These are phyloP conservation scores for Asarcornis scutulata DNA, from an alignment of 2,113 vertebrate species.

Conservation along the genomic window DNA sequence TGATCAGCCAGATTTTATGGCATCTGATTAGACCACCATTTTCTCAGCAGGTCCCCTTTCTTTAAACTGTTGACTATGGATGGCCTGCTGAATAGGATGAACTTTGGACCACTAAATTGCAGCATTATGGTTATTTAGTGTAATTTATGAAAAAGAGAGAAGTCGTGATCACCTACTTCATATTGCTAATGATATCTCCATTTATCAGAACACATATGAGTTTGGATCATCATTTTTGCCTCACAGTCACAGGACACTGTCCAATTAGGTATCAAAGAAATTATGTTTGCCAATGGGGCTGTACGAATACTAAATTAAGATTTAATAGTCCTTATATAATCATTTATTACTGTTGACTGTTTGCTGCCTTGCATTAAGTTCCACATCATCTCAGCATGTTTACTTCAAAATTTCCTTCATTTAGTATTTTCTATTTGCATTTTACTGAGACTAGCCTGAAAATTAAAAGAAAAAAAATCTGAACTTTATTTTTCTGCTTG, in stretches of 20 bases:
- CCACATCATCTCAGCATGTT: conserved; percentile 22
- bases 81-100: conserved; percentile 91
- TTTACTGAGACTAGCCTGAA: conserved; percentile 14
- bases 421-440: conserved; percentile 27
- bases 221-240: conserved; percentile 72
- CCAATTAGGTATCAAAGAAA: conserved; percentile 71
- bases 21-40: conserved; percentile 99
- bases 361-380: conserved; percentile 53
- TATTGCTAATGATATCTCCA: conserved; percentile 83
- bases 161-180: conserved; percentile 83
- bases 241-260: conserved; percentile 58
- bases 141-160: conserved; percentile 89
- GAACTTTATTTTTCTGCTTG: neutral
- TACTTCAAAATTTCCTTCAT: conserved; percentile 44
- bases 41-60: conserved; percentile 95
- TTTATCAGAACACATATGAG: conserved; percentile 79
- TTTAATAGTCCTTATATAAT: conserved; percentile 62
- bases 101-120: conserved; percentile 95
- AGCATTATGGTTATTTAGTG: conserved; percentile 99
- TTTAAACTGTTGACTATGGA: conserved; percentile 99
- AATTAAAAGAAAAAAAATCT: neutral
- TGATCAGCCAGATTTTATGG: conserved; percentile 94
- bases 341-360: conserved; percentile 63
- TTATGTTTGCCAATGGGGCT: conserved; percentile 30
- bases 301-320: conserved; percentile 71